Percentiles rank a stretch among this genome's conserved stretches.
These are phyloP conservation scores for Geodia barretti DNA, from an alignment of 37 sponge, comb jelly and placozoan species.

Conservation along the genomic window DNA sequence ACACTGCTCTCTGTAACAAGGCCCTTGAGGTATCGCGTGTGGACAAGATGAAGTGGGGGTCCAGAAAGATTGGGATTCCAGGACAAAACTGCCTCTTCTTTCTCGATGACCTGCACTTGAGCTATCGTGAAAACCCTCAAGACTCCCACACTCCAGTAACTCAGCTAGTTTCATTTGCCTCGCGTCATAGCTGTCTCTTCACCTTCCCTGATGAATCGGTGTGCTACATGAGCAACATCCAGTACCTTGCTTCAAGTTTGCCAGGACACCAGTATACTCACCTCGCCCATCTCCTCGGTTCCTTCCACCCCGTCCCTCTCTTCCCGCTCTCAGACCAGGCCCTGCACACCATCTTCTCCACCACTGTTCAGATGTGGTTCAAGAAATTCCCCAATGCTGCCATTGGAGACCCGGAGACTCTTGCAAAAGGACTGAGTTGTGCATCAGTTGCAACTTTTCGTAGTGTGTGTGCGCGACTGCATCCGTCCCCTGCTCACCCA, in stretches of 20 bases:
- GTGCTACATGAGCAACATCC: constrained; percentile 28
- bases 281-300: constrained; percentile 10
- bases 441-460: constrained; percentile 44
- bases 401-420: constrained; percentile 2
- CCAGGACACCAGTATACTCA: constrained; percentile 18
- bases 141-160: background rate
- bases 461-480: constrained; percentile 31
- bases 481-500: constrained; percentile 37
- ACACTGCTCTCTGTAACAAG: constrained; percentile 12
- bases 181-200: constrained; percentile 16
- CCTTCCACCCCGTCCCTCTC: constrained; percentile 50
- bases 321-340: constrained; percentile 37
- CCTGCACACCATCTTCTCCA: constrained; percentile 37
- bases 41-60: constrained; percentile 6
- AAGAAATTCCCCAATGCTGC: constrained; percentile 28
- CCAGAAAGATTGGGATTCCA: background rate
- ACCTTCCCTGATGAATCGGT: constrained; percentile 10
- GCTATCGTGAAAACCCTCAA: background rate
- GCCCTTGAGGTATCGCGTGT: constrained; percentile 9
- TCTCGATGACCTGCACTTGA: constrained; percentile 73
- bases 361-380: constrained; percentile 25
- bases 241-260: constrained; percentile 21
- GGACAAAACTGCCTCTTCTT: constrained; percentile 17
- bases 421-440: constrained; percentile 41
- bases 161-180: constrained; percentile 16